Evolutionary conservation across 1,140 invertebrate species (phyloP).

Genomic region (Muscidifurax raptorellus): DNA sequence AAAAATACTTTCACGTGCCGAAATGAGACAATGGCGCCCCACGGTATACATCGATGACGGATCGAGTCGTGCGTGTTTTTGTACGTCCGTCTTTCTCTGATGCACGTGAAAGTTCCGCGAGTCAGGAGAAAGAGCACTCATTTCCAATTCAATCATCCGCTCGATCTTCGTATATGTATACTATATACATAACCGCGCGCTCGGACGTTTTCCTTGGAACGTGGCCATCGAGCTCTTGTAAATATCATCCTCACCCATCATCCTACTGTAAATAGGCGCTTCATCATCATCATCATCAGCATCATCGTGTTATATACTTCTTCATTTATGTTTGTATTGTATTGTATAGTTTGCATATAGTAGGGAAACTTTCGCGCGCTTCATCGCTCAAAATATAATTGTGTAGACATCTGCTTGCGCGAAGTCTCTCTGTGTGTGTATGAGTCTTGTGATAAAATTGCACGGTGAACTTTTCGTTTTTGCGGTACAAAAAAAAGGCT

Average conservation of each 20-base stretch:
- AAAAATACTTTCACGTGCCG: constrained; percentile 26
- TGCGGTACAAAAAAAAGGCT: too few relatives aligned
- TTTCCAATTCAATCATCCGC: constrained; percentile 19
- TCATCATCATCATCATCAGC: constrained; percentile 9
- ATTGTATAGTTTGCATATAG: background rate
- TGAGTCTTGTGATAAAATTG: constrained; percentile 40
- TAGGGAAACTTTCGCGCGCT: too few relatives aligned
- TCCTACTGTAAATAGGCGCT: constrained; percentile 36
- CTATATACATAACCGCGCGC: background rate
- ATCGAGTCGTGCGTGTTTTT: background rate
- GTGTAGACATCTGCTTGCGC: too few relatives aligned
- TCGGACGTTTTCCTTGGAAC: background rate
- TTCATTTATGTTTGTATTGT: background rate
- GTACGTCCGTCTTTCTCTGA: too few relatives aligned
- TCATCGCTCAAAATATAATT: constrained; percentile 1
- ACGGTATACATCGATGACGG: background rate
- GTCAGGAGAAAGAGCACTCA: background rate
- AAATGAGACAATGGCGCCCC: background rate
- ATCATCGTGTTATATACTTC: background rate
- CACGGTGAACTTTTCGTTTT: background rate
- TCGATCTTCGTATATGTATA: constrained; percentile 36
- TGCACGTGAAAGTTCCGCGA: constrained; percentile 31
- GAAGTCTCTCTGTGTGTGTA: too few relatives aligned
- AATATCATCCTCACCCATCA: constrained; percentile 33
- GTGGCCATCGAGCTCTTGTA: constrained; percentile 39